These are phyloP conservation scores for Noctua fimbriata DNA, from an alignment of 2,888 invertebrate genomes.

Conservation along the genomic window DNA sequence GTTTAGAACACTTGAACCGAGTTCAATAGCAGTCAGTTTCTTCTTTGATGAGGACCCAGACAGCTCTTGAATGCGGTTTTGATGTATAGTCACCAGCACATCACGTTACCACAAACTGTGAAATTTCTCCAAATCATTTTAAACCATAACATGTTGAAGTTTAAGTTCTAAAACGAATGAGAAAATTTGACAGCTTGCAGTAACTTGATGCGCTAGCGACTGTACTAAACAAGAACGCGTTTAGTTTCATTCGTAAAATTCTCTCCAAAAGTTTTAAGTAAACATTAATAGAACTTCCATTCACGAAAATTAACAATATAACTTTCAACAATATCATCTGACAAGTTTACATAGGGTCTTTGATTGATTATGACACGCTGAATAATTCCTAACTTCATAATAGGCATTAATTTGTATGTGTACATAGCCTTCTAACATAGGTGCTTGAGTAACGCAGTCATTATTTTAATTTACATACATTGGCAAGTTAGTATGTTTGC, in stretches of 20 bases:
- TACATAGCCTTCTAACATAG: slow-evolving; percentile 32
- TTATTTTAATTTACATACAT: slow-evolving; percentile 63
- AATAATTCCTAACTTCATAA: slow-evolving; percentile 58
- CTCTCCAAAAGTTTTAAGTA: neutral
- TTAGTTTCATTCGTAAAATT: neutral
- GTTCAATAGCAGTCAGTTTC: neutral
- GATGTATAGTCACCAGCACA: neutral
- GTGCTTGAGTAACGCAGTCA: slow-evolving; percentile 56
- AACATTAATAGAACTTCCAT: neutral
- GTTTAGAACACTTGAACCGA: neutral
- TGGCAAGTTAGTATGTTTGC: slow-evolving; percentile 45
- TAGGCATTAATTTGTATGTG: slow-evolving; percentile 45
- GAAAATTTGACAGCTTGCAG: too few relatives aligned
- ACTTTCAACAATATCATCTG: neutral
- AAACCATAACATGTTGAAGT: too few relatives aligned
- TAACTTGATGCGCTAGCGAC: too few relatives aligned
- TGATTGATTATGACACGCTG: slow-evolving; percentile 72
- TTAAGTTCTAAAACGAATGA: too few relatives aligned
- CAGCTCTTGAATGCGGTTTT: neutral
- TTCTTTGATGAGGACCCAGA: neutral
- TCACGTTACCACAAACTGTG: too few relatives aligned
- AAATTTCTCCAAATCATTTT: too few relatives aligned
- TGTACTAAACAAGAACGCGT: neutral
- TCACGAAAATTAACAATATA: neutral
- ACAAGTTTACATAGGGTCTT: slow-evolving; percentile 30